Conservation (phyloP, 92 coral and sea anemone genomes). For the Meandrina meandrites region DNA sequence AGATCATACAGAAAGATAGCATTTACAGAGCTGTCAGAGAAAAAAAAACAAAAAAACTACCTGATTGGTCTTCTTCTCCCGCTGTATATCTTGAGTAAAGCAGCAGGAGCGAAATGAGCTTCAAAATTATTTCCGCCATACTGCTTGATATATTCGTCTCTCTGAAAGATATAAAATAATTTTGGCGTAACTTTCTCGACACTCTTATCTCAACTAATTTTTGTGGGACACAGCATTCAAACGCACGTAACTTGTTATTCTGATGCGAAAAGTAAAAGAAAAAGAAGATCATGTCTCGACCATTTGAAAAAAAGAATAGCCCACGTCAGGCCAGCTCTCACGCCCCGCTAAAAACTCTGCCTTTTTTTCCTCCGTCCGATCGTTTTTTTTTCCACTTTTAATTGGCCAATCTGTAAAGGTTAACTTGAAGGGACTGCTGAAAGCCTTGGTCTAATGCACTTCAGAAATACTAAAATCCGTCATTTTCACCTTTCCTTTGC, state of each 20-base stretch:
- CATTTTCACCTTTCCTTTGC: not conserved
- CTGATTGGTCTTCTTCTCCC: slow-evolving; percentile 16
- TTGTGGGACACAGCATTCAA: not conserved
- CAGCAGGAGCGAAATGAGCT: slow-evolving; percentile 5
- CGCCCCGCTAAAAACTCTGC: too few relatives aligned
- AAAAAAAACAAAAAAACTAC: not conserved
- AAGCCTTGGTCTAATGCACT: not conserved
- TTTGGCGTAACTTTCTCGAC: not conserved
- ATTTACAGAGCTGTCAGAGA: not conserved
- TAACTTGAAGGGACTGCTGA: not conserved
- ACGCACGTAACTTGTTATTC: not conserved
- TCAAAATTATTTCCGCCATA: not conserved
- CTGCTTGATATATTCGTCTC: not conserved
- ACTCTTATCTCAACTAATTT: not conserved
- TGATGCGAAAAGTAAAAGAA: not conserved
- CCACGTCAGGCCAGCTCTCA: not conserved
- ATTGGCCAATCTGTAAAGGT: too few relatives aligned
- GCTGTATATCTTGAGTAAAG: not conserved
- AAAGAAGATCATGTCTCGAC: not conserved
- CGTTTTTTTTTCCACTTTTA: too few relatives aligned
- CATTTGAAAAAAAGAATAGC: too few relatives aligned
- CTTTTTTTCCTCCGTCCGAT: too few relatives aligned
- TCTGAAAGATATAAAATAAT: not conserved
- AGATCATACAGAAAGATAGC: not conserved
- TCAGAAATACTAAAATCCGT: not conserved